Evolutionary conservation across 1,140 invertebrate species (phyloP).

Genomic region (Scaptomyza graminum): DNA sequence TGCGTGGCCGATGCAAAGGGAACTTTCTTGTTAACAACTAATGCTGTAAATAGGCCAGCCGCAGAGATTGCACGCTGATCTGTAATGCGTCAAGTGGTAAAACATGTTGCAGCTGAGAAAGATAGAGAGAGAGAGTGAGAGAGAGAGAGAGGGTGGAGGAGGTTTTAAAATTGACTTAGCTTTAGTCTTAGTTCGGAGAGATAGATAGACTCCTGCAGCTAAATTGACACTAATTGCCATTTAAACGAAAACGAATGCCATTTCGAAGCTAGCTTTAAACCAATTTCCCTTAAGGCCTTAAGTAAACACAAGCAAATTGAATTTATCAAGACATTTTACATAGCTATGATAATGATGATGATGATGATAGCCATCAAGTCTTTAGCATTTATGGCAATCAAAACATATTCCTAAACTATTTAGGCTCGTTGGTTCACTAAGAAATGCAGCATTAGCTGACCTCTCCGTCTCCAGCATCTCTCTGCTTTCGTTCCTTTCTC

Average conservation of each 20-base stretch:
- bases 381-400: conserved; percentile 42
- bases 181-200: background rate
- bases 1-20: conserved; percentile 14
- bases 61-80: background rate
- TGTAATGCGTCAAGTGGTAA: conserved; percentile 29
- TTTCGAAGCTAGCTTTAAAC: conserved; percentile 44
- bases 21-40: conserved; percentile 57
- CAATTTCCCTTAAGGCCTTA: conserved; percentile 2
- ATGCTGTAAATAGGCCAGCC: conserved; percentile 45
- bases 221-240: conserved; percentile 71
- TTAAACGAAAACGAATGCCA: conserved; percentile 49
- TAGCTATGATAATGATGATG: background rate
- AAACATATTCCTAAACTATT: conserved; percentile 72
- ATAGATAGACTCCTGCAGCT: conserved; percentile 12
- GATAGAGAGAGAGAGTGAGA: background rate
- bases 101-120: conserved; percentile 14
- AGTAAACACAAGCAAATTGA: conserved; percentile 44
- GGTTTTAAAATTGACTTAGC: too few relatives aligned
- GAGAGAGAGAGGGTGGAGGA: background rate
- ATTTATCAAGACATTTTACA: conserved; percentile 28
- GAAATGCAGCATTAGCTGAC: conserved; percentile 58
- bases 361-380: background rate
- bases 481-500: background rate
- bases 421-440: conserved; percentile 44
- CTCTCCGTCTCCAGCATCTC: background rate